Evolutionary conservation across 1,140 invertebrate genomes (phyloP), one percentile per base, ranked within the genome.

Genomic region (Cylas formicarius): DNA sequence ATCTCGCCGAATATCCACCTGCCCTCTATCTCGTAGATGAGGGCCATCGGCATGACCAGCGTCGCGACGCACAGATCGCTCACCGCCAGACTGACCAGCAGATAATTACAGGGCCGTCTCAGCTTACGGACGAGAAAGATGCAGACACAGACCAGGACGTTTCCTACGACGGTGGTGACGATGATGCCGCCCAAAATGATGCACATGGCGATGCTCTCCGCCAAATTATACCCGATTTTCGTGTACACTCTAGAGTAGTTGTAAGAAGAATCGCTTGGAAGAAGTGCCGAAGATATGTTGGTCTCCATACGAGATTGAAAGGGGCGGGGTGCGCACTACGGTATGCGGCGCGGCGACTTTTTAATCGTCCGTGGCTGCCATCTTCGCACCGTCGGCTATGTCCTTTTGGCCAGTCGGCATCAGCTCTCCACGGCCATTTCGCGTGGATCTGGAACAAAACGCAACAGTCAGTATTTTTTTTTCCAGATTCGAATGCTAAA

Each of bases 71-170:
- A 95, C 51, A 82, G 78, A 74, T 83, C 86, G 62, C 80, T 90
- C 53, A 93, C 82, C 16, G 93, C 93, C 52, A 97, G 70, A 37
- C 86, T 90, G 5, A 91, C 88, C n/a, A 93, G 74, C 22, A 93
- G 69, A 62, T 91, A 90, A 65, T 93, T 93, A 62, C 78, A 88
- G 34, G 80, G 86, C 52, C 77, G 80, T 67, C 77, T 81, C 58
- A 95, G 68, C 61, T 93, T 93, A 48, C 81, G 76, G 37, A 92
- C 89, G 48, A 89, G 77, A 56, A 84, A 85, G 6, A 95, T 78
- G n/a, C 78, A 77, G 5, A 93, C 76, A 63, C 77, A 92, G 57
- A 95, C 90, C 38, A 94, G 70, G 33, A 90, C 80, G 67, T 96
- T 96, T 33, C 43, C 43, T 45, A 36, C 7, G 32, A 42, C 5